These are phyloP conservation scores for Ahaetulla prasina DNA, from an alignment of 2,113 vertebrate genomes.

Conservation along the genomic window DNA sequence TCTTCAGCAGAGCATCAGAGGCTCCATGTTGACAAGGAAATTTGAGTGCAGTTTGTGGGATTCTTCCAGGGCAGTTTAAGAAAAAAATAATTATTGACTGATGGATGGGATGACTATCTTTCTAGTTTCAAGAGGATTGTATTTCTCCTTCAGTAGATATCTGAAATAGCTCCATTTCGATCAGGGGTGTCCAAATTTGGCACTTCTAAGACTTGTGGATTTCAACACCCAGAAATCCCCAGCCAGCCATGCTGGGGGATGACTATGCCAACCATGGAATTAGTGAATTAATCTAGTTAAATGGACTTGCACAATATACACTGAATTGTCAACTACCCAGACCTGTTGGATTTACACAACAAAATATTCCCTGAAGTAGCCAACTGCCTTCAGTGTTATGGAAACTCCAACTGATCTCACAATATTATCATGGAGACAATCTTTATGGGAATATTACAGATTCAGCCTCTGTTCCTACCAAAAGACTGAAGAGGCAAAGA, in stretches of 20 bases:
- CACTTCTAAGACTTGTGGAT: background rate
- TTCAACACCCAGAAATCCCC: background rate
- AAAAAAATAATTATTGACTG: background rate
- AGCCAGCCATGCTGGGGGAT: background rate
- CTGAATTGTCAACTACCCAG: background rate
- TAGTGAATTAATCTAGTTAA: background rate
- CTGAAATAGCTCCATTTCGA: background rate
- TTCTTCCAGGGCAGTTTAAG: background rate
- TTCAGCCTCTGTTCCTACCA: background rate
- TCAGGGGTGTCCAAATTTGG: background rate
- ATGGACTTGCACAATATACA: background rate
- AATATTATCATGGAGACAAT: background rate
- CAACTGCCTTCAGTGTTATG: background rate
- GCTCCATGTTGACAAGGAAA: background rate
- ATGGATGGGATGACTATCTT: background rate
- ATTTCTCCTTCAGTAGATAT: background rate
- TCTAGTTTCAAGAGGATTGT: fast-evolving
- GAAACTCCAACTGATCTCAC: background rate
- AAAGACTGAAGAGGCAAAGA: background rate
- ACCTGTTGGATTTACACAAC: background rate
- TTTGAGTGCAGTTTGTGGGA: background rate
- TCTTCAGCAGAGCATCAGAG: background rate
- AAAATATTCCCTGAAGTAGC: background rate
- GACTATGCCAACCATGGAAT: background rate
- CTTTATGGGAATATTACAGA: background rate